Percentiles rank a stretch among this genome's conserved stretches.
phyloP scores from a whole-genome alignment of 2,113 vertebrate species.

The Phrynosoma blainvillii region DNA sequence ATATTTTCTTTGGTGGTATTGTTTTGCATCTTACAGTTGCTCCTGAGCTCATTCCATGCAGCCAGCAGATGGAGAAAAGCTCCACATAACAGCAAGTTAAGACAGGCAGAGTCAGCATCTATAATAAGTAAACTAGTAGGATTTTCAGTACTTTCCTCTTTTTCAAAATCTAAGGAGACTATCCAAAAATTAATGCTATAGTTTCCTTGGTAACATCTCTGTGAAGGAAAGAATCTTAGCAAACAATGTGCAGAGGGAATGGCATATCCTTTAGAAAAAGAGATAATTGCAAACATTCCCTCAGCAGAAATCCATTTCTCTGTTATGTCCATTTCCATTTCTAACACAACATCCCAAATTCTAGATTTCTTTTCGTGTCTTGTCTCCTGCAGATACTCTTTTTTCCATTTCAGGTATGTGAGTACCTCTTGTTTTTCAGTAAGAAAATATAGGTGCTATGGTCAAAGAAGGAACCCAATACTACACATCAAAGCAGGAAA shows the following conservation, averaged over 20 bases:
- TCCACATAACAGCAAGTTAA: slow-evolving; percentile 25
- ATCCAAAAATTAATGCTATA: slow-evolving; percentile 18
- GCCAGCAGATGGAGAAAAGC: slow-evolving; percentile 66
- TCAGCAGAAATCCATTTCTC: too few relatives aligned
- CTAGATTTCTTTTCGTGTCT: background rate
- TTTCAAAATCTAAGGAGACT: slow-evolving; percentile 33
- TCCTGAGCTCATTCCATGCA: background rate
- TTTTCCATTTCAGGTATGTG: background rate
- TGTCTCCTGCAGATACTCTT: background rate
- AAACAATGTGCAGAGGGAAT: background rate
- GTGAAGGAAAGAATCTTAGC: slow-evolving; percentile 30
- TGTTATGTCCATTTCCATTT: too few relatives aligned
- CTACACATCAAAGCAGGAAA: background rate
- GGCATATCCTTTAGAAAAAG: slow-evolving; percentile 24
- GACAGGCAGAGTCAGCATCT: slow-evolving; percentile 40
- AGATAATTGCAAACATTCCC: background rate
- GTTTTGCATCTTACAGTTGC: background rate
- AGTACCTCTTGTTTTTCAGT: background rate
- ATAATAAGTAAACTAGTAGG: slow-evolving; percentile 18
- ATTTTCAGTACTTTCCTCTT: slow-evolving; percentile 37
- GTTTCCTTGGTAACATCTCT: slow-evolving; percentile 62
- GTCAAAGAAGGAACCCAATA: background rate
- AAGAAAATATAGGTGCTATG: background rate
- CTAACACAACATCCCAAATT: background rate
- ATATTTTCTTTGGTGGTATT: background rate